Conservation (phyloP, 2,797 vertebrate species). For the Microhierax caerulescens region DNA sequence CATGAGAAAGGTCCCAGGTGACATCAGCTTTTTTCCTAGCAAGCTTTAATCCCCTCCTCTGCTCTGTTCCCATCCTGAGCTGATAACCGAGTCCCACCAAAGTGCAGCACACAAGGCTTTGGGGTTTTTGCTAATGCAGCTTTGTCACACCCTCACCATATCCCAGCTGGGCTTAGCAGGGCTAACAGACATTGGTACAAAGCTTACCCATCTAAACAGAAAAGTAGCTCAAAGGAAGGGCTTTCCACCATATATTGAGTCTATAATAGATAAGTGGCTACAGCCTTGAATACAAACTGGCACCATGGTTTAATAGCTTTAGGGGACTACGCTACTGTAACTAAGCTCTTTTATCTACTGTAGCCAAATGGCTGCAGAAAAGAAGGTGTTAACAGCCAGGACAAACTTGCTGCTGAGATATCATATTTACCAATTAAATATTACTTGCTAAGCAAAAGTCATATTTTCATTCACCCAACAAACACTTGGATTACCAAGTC, state of each 20-base stretch:
- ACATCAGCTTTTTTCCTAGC: neutral
- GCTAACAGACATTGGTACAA: neutral
- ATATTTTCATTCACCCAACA: neutral
- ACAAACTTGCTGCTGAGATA: neutral
- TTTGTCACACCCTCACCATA: neutral
- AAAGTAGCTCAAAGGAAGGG: neutral
- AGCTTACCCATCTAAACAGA: neutral
- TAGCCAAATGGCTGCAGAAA: neutral
- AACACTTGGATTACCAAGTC: neutral
- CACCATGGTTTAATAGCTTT: neutral
- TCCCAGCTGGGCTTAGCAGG: neutral
- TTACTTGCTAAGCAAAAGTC: neutral
- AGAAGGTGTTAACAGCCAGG: neutral
- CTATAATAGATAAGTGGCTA: neutral
- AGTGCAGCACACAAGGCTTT: neutral
- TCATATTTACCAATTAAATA: neutral
- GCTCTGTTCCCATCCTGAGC: neutral
- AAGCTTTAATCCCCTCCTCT: neutral
- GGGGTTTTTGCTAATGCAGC: neutral
- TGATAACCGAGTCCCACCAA: rapidly evolving
- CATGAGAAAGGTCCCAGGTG: neutral
- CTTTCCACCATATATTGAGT: neutral
- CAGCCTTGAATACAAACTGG: neutral
- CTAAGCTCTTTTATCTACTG: neutral
- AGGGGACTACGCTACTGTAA: neutral